Base-by-base conservation (phyloP, 2,797 vertebrate genomes). In the Choloepus didactylus region DNA sequence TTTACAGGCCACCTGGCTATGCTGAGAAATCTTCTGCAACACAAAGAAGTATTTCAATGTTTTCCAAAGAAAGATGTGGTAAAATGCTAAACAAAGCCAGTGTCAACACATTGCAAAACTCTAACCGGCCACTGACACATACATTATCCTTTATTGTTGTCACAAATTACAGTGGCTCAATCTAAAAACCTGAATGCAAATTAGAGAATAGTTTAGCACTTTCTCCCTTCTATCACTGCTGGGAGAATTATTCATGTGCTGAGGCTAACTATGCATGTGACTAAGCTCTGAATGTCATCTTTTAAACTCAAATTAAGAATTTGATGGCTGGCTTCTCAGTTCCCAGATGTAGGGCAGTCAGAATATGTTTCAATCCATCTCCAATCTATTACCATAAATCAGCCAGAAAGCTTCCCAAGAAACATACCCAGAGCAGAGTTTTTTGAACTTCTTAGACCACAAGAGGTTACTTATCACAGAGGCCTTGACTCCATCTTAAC, bases 1-100 rank as follows among this genome's bases (percentile, higher is more conserved):
- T 93, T 97, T 96, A 97, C 98, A 97, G 88, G 96, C 56, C 79
- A 95, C 92, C 89, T 96, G 95, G 87, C 73, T 7, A 0, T 73
- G 29, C 27, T 86, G 89, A 95, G 96, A 96, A 97, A 93, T 96
- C 62, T 93, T 96, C 97, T 81, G 59, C 75, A 97, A 96, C 21
- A 91, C 80, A 76, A 49, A 92, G 81, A 93, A 31, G 19, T 82
- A 73, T 93, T 82, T 87, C n/a, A 5, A 1, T 23, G 25, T 44
- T 44, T 6, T 87, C 56, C 46, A 54, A 25, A 92, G 75, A 95
- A 90, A 85, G 87, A 75, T 25, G 0, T 9, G 76, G 14, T 41
- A 56, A 73, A 6, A 12, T 87, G 18, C 38, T n/a, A 59, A 89
- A 81, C 0, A 0, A 80, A 91, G 64, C 81, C 18, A 64, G 9